Evolutionary conservation across 2,888 invertebrate genomes (phyloP).

Genomic region (Trichogramma dendrolimi): DNA sequence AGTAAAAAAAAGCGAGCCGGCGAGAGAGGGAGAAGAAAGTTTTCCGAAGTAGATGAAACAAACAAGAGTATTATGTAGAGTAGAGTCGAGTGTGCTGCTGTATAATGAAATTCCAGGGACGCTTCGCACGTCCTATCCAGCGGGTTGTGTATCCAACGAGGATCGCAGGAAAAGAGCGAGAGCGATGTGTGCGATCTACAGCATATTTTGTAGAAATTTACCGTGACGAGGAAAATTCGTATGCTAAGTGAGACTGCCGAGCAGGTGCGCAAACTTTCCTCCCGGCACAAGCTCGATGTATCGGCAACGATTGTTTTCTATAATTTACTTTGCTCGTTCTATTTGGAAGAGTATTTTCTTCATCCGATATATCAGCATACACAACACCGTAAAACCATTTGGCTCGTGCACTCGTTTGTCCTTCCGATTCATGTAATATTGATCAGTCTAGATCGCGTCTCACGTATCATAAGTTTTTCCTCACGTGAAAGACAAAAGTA

Average conservation of each 20-base stretch:
- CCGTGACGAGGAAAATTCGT: not conserved
- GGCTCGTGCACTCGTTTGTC: no score
- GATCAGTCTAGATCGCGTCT: no score
- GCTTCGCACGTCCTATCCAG: not conserved
- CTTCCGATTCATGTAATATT: no score
- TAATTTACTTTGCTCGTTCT: no score
- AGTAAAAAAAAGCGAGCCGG: constrained; percentile 7
- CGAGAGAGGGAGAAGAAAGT: not conserved
- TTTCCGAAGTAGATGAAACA: constrained; percentile 10
- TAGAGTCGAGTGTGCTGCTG: not conserved
- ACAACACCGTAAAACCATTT: no score
- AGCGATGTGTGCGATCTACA: constrained; percentile 4
- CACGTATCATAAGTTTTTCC: no score
- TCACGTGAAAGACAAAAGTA: no score
- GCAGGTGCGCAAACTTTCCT: not conserved
- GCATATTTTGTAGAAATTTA: constrained; percentile 15
- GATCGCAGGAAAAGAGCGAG: not conserved
- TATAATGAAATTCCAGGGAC: constrained; percentile 22
- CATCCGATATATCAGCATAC: no score
- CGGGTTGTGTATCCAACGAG: no score
- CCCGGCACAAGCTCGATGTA: no score
- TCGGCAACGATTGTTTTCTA: no score
- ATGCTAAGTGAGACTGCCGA: not conserved
- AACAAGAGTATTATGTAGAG: constrained; percentile 20
- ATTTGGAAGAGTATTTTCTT: no score